Conservation (phyloP, 2,888 invertebrate genomes). For the Drosophila sordidapex region DNA sequence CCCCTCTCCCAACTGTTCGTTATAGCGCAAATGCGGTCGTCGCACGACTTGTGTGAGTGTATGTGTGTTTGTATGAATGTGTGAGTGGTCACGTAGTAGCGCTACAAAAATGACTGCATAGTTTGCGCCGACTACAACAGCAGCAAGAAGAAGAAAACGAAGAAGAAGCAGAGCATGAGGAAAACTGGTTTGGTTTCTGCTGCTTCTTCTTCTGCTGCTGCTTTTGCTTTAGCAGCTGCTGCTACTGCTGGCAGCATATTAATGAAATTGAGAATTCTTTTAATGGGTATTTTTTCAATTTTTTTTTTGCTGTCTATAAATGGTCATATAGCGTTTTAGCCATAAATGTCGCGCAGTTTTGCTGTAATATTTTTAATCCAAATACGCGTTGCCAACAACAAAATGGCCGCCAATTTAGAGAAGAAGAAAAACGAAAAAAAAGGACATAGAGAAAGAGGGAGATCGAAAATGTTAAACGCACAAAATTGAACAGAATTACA, state of each 20-base stretch:
- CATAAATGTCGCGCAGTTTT: constrained; percentile 54
- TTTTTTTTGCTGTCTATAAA: constrained; percentile 47
- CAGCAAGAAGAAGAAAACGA: constrained; percentile 1
- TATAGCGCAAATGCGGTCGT: constrained; percentile 70
- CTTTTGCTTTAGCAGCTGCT: constrained; percentile 43
- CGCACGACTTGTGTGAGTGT: constrained; percentile 45
- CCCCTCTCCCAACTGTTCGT: constrained; percentile 10
- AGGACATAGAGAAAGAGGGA: constrained; percentile 18
- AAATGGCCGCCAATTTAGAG: constrained; percentile 56
- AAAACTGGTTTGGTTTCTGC: constrained; percentile 58
- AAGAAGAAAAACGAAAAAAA: constrained; percentile 24
- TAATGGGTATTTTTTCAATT: constrained; percentile 54
- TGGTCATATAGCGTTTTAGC: constrained; percentile 56
- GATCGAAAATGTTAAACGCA: constrained; percentile 39
- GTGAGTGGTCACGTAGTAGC: constrained; percentile 73
- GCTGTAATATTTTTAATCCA: constrained; percentile 62
- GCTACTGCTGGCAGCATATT: constrained; percentile 48
- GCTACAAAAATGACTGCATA: constrained; percentile 70
- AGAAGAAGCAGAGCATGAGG: constrained; percentile 29
- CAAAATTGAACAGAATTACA: constrained; percentile 32
- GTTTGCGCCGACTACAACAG: constrained; percentile 48
- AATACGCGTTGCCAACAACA: constrained; percentile 35
- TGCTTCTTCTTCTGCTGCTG: constrained; percentile 36
- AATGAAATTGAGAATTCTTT: constrained; percentile 64
- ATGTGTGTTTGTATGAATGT: constrained; percentile 9